Percentiles rank a stretch among this genome's conserved stretches.
These are phyloP conservation scores for Coenonympha glycerion DNA, from an alignment of 2,888 invertebrate species.

Conservation along the genomic window DNA sequence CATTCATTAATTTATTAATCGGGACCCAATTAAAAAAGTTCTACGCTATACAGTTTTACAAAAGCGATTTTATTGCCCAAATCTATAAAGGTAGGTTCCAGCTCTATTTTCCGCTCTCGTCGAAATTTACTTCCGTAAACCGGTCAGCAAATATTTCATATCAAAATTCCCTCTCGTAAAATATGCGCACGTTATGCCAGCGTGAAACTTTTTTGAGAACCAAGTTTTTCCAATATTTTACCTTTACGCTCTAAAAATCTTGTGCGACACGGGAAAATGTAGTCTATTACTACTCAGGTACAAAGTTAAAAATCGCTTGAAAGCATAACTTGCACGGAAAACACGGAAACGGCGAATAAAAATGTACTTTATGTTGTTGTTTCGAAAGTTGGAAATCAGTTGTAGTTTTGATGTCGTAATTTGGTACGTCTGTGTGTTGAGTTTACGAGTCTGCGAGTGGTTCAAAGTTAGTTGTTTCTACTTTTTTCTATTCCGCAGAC, in stretches of 20 bases:
- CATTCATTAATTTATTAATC: too few relatives aligned
- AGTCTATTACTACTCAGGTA: not conserved
- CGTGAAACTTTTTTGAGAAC: slow-evolving; percentile 15
- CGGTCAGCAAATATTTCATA: slow-evolving; percentile 11
- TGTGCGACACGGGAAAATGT: not conserved
- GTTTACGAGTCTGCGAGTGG: not conserved
- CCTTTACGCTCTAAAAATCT: not conserved
- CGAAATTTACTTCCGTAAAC: not conserved
- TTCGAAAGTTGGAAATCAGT: not conserved
- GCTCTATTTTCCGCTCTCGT: not conserved
- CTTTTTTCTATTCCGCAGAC: slow-evolving; percentile 9
- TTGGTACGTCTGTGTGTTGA: too few relatives aligned
- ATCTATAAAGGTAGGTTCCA: too few relatives aligned
- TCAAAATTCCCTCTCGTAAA: slow-evolving; percentile 13
- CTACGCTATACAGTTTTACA: too few relatives aligned
- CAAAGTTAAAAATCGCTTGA: not conserved
- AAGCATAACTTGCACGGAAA: not conserved
- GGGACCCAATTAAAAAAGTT: too few relatives aligned
- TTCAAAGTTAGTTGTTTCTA: slow-evolving; percentile 15
- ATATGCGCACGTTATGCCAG: slow-evolving; percentile 10
- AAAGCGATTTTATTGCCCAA: too few relatives aligned
- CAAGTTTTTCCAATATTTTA: slow-evolving; percentile 15
- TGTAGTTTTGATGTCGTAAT: not conserved
- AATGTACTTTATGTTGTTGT: not conserved
- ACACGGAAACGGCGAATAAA: not conserved